Conservation (phyloP, 2,797 vertebrate genomes). For the Catostomus latipinnis region DNA sequence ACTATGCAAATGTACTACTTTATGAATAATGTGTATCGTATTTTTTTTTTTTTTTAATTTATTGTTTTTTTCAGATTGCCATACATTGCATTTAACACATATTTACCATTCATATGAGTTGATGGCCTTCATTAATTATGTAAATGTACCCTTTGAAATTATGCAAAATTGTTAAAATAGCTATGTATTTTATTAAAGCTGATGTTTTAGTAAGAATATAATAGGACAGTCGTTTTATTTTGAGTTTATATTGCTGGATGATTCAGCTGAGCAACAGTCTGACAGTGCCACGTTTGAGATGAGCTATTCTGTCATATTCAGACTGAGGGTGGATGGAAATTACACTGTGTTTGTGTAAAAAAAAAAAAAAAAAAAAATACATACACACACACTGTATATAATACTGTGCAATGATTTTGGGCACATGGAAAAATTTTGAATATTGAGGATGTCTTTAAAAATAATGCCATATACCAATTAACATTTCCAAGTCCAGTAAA, state of each 20-base stretch:
- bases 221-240: neutral
- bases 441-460: too few relatives aligned
- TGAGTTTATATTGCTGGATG: neutral
- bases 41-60: too few relatives aligned
- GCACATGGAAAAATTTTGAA: too few relatives aligned
- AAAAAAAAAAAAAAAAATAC: neutral
- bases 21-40: neutral
- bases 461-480: too few relatives aligned
- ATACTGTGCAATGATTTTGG: too few relatives aligned
- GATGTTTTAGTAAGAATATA: neutral
- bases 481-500: too few relatives aligned
- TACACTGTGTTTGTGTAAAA: neutral
- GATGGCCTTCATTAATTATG: neutral
- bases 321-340: neutral
- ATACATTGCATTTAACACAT: neutral
- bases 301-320: neutral
- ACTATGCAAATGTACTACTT: neutral
- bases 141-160: neutral
- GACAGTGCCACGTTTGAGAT: constrained; percentile 56
- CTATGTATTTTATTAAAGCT: neutral
- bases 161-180: neutral
- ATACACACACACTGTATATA: too few relatives aligned
- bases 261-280: neutral
- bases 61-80: neutral
- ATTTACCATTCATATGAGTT: neutral